phyloP scores from a whole-genome alignment of 2,888 invertebrate species.

The Drosophila cracens region DNA sequence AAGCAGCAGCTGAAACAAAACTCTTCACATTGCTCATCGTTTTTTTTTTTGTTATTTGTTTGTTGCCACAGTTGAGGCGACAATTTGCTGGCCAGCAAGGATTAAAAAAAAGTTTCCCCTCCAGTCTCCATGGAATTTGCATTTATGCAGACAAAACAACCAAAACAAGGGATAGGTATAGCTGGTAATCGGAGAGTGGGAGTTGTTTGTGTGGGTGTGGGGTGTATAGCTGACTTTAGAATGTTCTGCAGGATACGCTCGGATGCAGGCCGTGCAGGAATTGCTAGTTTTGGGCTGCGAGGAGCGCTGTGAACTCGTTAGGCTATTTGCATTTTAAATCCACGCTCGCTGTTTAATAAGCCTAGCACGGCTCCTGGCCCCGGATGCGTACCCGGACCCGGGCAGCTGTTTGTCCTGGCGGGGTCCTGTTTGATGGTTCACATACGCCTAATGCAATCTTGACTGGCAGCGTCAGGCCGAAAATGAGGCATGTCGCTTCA shows the following conservation, averaged over 20 bases:
- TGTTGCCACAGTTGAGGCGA: conserved; percentile 42
- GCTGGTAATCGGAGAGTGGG: not conserved
- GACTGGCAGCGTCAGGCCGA: conserved; percentile 70
- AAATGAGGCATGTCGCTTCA: conserved; percentile 80
- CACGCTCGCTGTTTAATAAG: conserved; percentile 56
- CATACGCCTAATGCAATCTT: conserved; percentile 74
- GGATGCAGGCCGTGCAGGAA: conserved; percentile 42
- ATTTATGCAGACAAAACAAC: conserved; percentile 58
- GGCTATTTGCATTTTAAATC: conserved; percentile 76
- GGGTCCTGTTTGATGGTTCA: conserved; percentile 36
- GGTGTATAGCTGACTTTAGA: not conserved
- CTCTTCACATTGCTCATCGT: conserved; percentile 27
- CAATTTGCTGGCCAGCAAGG: conserved; percentile 73
- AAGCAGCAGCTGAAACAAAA: conserved; percentile 19
- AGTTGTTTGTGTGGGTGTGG: not conserved
- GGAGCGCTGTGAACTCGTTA: conserved; percentile 33
- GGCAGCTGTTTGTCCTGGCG: conserved; percentile 16
- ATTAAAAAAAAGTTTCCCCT: conserved; percentile 70
- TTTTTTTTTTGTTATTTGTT: not conserved
- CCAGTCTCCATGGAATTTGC: conserved; percentile 58
- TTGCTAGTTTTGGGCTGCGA: conserved; percentile 49
- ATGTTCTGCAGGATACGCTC: conserved; percentile 9
- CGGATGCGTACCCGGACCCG: not conserved
- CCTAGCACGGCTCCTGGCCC: conserved; percentile 39
- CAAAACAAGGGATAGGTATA: conserved; percentile 7